phyloP scores from a whole-genome alignment of 2,797 vertebrate species.

The Sciaenops ocellatus region DNA sequence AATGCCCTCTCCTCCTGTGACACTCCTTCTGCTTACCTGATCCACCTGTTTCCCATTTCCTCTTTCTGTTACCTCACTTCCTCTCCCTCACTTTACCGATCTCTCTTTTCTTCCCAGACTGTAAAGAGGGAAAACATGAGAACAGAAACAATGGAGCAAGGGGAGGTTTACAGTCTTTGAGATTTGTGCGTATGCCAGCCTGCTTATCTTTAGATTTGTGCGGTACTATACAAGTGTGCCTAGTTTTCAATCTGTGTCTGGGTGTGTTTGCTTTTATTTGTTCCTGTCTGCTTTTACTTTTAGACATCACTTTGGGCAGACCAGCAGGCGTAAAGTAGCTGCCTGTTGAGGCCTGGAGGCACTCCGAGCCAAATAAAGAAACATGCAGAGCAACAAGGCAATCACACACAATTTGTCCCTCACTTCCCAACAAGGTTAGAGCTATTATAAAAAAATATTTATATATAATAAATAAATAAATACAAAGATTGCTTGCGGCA shows the following conservation, averaged over 20 bases:
- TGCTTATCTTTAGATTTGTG: slow-evolving; percentile 54
- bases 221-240: slow-evolving; percentile 28
- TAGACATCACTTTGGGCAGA: slow-evolving; percentile 52
- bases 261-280: slow-evolving; percentile 58
- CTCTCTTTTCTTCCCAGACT: slow-evolving; percentile 4
- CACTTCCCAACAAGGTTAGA: slow-evolving; percentile 68
- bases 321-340: slow-evolving; percentile 57
- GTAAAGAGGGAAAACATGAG: slow-evolving; percentile 23
- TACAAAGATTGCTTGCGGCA: slow-evolving; percentile 38
- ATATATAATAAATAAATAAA: slow-evolving; percentile 21
- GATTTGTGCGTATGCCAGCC: slow-evolving; percentile 38
- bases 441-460: slow-evolving; percentile 35
- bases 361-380: slow-evolving; percentile 64
- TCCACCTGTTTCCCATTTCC: background rate
- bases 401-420: slow-evolving; percentile 58
- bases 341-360: slow-evolving; percentile 55
- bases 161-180: slow-evolving; percentile 39
- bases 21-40: background rate
- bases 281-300: slow-evolving; percentile 48
- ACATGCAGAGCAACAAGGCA: slow-evolving; percentile 64
- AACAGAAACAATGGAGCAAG: slow-evolving; percentile 31
- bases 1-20: background rate
- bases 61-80: background rate
- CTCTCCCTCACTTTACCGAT: background rate
- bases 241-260: slow-evolving; percentile 41